Evolutionary conservation across 2,888 invertebrate species (phyloP).

Genomic region (Sturmia bella): DNA sequence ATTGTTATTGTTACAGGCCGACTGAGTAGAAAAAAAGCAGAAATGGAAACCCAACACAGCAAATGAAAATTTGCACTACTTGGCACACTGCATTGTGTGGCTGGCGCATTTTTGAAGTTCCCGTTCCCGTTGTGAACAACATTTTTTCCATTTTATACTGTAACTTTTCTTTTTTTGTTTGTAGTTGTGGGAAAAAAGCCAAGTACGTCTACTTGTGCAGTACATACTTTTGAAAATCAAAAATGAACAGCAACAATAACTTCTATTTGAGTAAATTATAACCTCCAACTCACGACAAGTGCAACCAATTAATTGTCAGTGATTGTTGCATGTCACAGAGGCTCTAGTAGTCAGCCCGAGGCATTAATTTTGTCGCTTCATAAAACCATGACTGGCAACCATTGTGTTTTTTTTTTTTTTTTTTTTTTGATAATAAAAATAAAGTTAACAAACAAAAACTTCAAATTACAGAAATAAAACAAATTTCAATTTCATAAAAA

Average conservation of each 20-base stretch:
- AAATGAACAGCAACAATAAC: conserved; percentile 41
- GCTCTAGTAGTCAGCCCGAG: conserved; percentile 53
- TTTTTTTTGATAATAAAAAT: too few species aligned
- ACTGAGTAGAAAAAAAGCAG: conserved; percentile 19
- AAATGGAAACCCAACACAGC: conserved; percentile 3
- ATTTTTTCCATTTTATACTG: conserved; percentile 16
- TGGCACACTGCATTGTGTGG: conserved; percentile 31
- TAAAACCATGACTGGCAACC: conserved; percentile 61
- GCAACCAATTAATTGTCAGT: conserved; percentile 70
- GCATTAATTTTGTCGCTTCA: conserved; percentile 65
- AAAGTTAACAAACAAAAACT: conserved; percentile 4
- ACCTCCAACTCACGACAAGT: conserved; percentile 69
- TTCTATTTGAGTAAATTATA: conserved; percentile 68
- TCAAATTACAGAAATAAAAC: conserved; percentile 28
- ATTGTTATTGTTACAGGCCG: conserved; percentile 34
- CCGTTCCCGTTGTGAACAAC: conserved; percentile 61
- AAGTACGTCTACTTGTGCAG: conserved; percentile 20
- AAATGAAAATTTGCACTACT: conserved; percentile 48
- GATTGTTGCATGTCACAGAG: conserved; percentile 68
- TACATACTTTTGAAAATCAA: conserved; percentile 29
- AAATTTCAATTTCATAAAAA: conserved; percentile 4
- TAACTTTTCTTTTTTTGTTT: conserved; percentile 26
- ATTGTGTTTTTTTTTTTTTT: conserved; percentile 44
- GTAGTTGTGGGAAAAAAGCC: conserved; percentile 62
- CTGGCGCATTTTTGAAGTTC: conserved; percentile 33